Base-by-base conservation (phyloP, 2,797 vertebrate species). In the Anolis apletophallus region DNA sequence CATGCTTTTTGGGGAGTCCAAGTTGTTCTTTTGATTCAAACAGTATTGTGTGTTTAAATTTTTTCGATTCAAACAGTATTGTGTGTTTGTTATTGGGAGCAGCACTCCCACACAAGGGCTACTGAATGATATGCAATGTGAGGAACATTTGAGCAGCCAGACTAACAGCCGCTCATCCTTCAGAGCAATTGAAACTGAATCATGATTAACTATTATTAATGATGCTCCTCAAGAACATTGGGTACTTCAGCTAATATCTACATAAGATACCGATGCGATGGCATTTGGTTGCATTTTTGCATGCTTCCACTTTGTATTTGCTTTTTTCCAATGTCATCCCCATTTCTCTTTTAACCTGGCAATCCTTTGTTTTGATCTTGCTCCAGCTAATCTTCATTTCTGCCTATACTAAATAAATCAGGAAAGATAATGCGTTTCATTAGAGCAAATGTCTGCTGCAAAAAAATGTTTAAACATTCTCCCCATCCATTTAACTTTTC, bases 331-430 rank as follows among this genome's bases (percentile, higher is more conserved):
- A 52, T 75, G 88, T 68, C 86, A 29, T 89, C 73, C 26, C 32
- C 87, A 26, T 34, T 50, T 10, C 90, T 36, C 19, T 76, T 80
- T 84, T 61, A 54, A 26, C 86, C 81, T 71, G 69, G 64, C 88
- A 90, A 89, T 78, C 81, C 76, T 32, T 88, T 46, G 55, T 57
- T 86, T 64, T 29, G 61, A 29, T 64, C 61, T 29, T 29, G 29
- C 61, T 29, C 17, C 34, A 3, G 23, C 5, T 16, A 57, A 72
- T 57, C 32, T n/a, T 55, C 11, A 36, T 50, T 36, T 69, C 36
- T 80, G 16, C 36, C 29, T n/a, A 32, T 80, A 50, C 26, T 67
- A 67, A 80, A 80, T 11, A n/a, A 32, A 69, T 32, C 68, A 69
- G 29, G 52, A 82, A 82, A 57, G 11, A 34, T 71, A 23, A 34